Base-by-base conservation (phyloP, 2,797 vertebrate genomes). In the Poecilia velifera region DNA sequence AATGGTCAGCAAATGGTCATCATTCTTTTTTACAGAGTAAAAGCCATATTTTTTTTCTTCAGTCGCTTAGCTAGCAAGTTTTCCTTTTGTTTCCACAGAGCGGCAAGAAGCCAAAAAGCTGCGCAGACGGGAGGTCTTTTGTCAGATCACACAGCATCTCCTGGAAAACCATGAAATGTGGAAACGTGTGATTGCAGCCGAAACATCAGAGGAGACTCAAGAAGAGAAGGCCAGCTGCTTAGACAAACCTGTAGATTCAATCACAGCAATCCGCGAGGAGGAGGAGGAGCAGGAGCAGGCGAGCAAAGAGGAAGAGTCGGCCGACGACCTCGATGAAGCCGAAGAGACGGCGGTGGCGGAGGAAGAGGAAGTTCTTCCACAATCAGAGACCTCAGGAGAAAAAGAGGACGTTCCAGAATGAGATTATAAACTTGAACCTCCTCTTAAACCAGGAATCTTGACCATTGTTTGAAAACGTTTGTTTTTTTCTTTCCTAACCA, bases 141-240 rank as follows among this genome's bases (percentile, higher is more conserved):
- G 98, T 91, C 98, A 97, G 94, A 99, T 99, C 90, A 98, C 97
- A 12, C 97, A 98, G 85, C 97, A 99, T 85, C 94, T 99, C 77
- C 88, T 99, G 85, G 97, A 99, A 92, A 99, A 99, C 93, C 98
- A 99, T 76, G 96, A 97, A 84, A 99, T 99, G 98, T 99, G 98
- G 98, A 98, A 98, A 93, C 96, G 97, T 77, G 97, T 98, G 78
- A 97, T 98, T 0, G 96, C 97, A 39, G 94, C 96, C 0, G 98
- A 99, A 79, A 76, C 49, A 51, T 89, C 91, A 77, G 96, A 97
- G 83, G 93, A 94, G 78, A 86, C 87, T 74, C 92, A 93, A 1
- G 94, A 88, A 73, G 91, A 92, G 36, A 97, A 97, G 64, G 90
- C 88, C 0, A 86, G 93, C 51, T 66, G 93, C 0, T 93, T 93